These are phyloP conservation scores for Craniophora ligustri DNA, from an alignment of 2,888 invertebrate genomes.

Conservation along the genomic window DNA sequence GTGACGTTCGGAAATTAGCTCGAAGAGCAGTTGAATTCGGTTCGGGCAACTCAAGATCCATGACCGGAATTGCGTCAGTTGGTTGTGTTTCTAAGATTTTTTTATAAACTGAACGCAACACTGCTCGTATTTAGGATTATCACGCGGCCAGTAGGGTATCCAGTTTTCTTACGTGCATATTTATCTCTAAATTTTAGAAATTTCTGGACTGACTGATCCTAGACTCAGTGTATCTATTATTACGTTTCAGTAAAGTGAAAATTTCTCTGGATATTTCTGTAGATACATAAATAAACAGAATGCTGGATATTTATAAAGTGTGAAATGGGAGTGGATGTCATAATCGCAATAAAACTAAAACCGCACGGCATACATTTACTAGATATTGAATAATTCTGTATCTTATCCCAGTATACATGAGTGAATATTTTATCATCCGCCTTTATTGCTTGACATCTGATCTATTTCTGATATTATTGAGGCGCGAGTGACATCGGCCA, in stretches of 20 bases:
- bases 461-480: constrained; percentile 63
- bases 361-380: constrained; percentile 15
- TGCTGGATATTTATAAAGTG: constrained; percentile 25
- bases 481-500: constrained; percentile 59
- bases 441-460: constrained; percentile 59
- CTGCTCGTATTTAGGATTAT: constrained; percentile 74
- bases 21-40: constrained; percentile 82
- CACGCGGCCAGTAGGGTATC: constrained; percentile 61
- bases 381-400: constrained; percentile 40
- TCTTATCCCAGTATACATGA: constrained; percentile 33
- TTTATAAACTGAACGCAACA: constrained; percentile 77
- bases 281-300: constrained; percentile 34
- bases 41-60: constrained; percentile 76
- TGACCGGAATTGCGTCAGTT: constrained; percentile 86
- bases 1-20: constrained; percentile 88
- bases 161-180: constrained; percentile 48
- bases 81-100: constrained; percentile 81
- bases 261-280: constrained; percentile 23
- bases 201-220: too few species aligned
- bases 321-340: constrained; percentile 27
- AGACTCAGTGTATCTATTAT: constrained; percentile 35
- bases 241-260: constrained; percentile 27
- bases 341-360: constrained; percentile 43
- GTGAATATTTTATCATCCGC: constrained; percentile 43
- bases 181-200: constrained; percentile 59